Evolutionary conservation across 2,888 invertebrate species (phyloP).

Genomic region (Eurytoma adleriae): DNA sequence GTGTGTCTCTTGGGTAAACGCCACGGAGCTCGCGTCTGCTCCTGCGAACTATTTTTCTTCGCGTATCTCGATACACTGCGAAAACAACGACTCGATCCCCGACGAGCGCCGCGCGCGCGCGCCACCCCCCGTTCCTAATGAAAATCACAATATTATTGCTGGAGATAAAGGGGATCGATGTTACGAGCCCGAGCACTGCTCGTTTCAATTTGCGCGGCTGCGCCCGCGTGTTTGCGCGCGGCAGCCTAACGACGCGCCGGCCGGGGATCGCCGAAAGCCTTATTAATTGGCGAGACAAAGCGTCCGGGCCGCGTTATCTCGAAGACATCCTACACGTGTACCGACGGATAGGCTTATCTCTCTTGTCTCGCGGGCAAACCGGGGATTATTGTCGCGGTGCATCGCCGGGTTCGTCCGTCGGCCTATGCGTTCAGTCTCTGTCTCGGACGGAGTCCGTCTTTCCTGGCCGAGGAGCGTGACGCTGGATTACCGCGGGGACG

Average conservation of each 20-base stretch:
- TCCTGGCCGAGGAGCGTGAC: conserved; percentile 26
- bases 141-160: conserved; percentile 28
- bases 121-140: neutral
- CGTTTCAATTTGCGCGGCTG: conserved; percentile 9
- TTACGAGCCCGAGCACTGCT: neutral
- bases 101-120: neutral
- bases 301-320: conserved; percentile 18
- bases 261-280: neutral
- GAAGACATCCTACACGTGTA: conserved; percentile 3
- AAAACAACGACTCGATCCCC: conserved; percentile 12
- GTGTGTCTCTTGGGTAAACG: conserved; percentile 38
- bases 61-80: conserved; percentile 1
- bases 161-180: neutral
- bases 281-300: conserved; percentile 51
- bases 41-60: conserved; percentile 34
- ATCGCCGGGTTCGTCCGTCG: conserved; percentile 16
- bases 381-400: conserved; percentile 45
- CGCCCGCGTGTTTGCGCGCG: too few species aligned
- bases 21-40: neutral
- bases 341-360: conserved; percentile 32
- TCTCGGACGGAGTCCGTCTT: conserved; percentile 5
- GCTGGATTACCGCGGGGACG: conserved; percentile 47
- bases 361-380: conserved; percentile 1
- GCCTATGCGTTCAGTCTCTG: conserved; percentile 33
- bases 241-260: too few species aligned